phyloP scores from a whole-genome alignment of 2,113 vertebrate species.

The Gobiocypris rarus region DNA sequence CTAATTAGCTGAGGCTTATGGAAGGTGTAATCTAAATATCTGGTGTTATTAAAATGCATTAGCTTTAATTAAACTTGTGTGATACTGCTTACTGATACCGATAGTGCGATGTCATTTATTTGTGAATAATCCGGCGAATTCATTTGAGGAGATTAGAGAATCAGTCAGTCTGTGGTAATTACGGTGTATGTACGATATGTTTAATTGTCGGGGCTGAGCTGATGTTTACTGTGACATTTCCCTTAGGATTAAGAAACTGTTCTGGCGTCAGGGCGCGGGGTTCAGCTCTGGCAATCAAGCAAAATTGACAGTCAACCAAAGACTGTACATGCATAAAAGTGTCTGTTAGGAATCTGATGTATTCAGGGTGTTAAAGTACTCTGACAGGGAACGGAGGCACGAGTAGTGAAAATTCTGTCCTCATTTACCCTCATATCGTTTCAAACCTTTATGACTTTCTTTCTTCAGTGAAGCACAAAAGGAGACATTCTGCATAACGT shows the following conservation, averaged over 20 bases:
- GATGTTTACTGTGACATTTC: conserved; percentile 44
- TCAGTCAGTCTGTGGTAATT: conserved; percentile 73
- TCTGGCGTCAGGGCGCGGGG: conserved; percentile 14
- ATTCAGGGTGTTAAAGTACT: not conserved
- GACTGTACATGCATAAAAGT: conserved; percentile 4
- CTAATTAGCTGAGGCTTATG: conserved; percentile 72
- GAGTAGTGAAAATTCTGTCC: not conserved
- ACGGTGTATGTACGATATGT: conserved; percentile 57
- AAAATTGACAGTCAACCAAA: conserved; percentile 4
- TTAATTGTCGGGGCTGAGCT: conserved; percentile 66
- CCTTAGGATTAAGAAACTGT: conserved; percentile 62
- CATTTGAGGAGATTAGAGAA: conserved; percentile 70
- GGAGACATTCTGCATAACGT: not conserved
- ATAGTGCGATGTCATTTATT: conserved; percentile 72
- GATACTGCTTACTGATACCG: conserved; percentile 63
- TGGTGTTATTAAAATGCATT: conserved; percentile 72
- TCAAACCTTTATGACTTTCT: not conserved
- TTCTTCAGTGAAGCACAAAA: not conserved
- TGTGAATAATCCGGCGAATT: conserved; percentile 69
- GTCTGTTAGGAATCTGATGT: not conserved
- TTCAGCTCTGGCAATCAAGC: conserved; percentile 6
- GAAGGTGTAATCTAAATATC: conserved; percentile 73
- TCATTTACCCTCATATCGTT: not conserved
- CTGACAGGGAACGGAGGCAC: not conserved
- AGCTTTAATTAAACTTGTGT: conserved; percentile 74